Conservation (phyloP, 1,140 invertebrate genomes). For the Elymnias hypermnestra region DNA sequence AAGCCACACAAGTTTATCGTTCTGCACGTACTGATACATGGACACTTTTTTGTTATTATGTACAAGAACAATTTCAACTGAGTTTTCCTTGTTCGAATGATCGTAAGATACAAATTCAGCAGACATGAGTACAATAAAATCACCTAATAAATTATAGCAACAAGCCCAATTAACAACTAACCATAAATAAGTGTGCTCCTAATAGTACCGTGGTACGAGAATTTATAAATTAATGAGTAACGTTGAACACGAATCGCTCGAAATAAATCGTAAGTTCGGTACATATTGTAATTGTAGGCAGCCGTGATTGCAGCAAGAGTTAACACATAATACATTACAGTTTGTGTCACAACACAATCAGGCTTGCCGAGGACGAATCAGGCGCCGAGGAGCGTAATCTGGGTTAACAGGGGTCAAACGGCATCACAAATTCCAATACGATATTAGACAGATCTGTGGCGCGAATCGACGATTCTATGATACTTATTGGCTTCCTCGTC, state of each 20-base stretch:
- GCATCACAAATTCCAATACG: slow-evolving; percentile 77
- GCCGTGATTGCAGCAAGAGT: slow-evolving; percentile 74
- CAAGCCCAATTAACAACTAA: slow-evolving; percentile 2
- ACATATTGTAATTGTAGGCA: slow-evolving; percentile 67
- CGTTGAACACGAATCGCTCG: slow-evolving; percentile 31
- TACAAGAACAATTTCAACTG: too few species aligned
- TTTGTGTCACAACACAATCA: slow-evolving; percentile 76
- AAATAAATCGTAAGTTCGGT: slow-evolving; percentile 64
- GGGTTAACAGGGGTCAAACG: slow-evolving; percentile 77
- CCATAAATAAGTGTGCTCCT: slow-evolving; percentile 4
- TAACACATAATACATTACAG: slow-evolving; percentile 76
- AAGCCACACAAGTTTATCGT: too few species aligned
- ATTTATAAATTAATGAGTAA: slow-evolving; percentile 9
- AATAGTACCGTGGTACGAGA: neutral
- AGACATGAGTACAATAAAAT: too few species aligned
- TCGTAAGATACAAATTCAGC: too few species aligned
- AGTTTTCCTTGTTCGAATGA: too few species aligned
- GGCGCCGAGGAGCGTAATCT: slow-evolving; percentile 74
- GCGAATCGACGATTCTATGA: slow-evolving; percentile 65
- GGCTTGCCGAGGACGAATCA: slow-evolving; percentile 71
- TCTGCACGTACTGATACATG: too few species aligned
- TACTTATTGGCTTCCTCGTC: slow-evolving; percentile 47
- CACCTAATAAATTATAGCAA: neutral
- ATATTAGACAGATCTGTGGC: slow-evolving; percentile 76
- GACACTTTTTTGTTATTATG: too few species aligned